Evolutionary conservation across 2,113 vertebrate species (phyloP), one percentile per base, ranked within the genome.

Genomic region (Scolopax mira): DNA sequence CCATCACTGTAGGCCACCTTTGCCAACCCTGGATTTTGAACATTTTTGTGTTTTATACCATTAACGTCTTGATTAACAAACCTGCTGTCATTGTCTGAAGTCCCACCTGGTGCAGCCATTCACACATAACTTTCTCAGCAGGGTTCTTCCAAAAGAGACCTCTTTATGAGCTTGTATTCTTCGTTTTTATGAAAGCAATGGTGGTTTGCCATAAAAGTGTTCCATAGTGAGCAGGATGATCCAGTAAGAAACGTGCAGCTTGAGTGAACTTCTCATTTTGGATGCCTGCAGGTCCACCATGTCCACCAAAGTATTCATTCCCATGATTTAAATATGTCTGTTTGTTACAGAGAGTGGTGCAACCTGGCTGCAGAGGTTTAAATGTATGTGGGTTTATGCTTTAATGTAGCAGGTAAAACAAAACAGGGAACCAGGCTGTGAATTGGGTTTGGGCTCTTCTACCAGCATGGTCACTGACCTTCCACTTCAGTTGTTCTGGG

Each of bases 161-260:
- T 66, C 31, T 65, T 0, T 83, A 33, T 70, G 62, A 23, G 18
- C 44, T 65, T 61, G 27, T 61, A 3, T 41, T 84, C 27, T 24
- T 73, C 1, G 0, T 48, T 79, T 91, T 79, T 37, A 13, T n/a
- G 6, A 51, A 82, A 66, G 3, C 57, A 66, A 14, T 8, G 33
- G 8, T 61, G 33, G 12, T 24, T 24, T 0, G 0, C 46, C 5
- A 0, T 66, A 5, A 42, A 17, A 31, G 58, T 25, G 4, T 54
- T 30, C 35, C 35, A 3, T 42, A 7, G 48, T 0, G 1, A 33
- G 39, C 18, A 31, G 44, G 49, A 14, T 41, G n/a, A 28, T 35
- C 62, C 81, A 27, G 30, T 3, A 0, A 16, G 66, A 37, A 77
- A 23, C 11, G 41, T 33, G 27, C 23, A 21, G 12, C 55, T 81